Percentiles rank a stretch among this genome's conserved stretches.
phyloP scores from a whole-genome alignment of 2,797 vertebrate species.

The Sebastes variabilis region DNA sequence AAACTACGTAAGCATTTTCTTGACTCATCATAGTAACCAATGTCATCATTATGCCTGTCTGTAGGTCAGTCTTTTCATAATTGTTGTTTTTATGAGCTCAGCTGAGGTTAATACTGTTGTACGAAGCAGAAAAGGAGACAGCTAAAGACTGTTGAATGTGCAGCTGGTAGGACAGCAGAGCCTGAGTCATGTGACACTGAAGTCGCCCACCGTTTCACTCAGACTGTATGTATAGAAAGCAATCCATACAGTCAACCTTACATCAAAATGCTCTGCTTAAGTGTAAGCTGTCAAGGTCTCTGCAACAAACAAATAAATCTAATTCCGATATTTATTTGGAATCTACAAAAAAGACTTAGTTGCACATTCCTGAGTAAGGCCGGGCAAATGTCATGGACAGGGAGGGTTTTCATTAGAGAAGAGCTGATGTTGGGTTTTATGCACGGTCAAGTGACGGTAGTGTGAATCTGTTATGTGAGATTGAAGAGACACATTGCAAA shows the following conservation, averaged over 20 bases:
- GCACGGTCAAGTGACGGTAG: not conserved
- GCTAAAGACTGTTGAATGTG: not conserved
- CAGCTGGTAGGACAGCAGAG: not conserved
- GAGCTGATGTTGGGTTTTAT: not conserved
- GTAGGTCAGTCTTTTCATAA: not conserved
- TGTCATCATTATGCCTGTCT: not conserved
- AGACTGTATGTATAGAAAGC: not conserved
- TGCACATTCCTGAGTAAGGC: not conserved
- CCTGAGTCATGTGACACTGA: not conserved
- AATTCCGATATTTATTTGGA: not conserved
- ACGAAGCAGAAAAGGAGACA: not conserved
- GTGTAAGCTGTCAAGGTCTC: not conserved
- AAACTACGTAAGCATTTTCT: conserved; percentile 88
- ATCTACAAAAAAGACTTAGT: not conserved
- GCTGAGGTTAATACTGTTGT: not conserved
- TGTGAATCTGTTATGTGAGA: not conserved
- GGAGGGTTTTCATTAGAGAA: not conserved
- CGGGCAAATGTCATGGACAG: not conserved
- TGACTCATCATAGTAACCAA: not conserved
- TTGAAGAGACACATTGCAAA: not conserved
- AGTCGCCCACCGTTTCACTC: not conserved
- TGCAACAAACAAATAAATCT: not conserved
- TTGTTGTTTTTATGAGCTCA: conserved; percentile 1
- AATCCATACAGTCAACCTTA: not conserved
- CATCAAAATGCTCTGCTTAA: not conserved